Evolutionary conservation across 2,888 invertebrate genomes (phyloP).

Genomic region (Ophonus ardosiacus): DNA sequence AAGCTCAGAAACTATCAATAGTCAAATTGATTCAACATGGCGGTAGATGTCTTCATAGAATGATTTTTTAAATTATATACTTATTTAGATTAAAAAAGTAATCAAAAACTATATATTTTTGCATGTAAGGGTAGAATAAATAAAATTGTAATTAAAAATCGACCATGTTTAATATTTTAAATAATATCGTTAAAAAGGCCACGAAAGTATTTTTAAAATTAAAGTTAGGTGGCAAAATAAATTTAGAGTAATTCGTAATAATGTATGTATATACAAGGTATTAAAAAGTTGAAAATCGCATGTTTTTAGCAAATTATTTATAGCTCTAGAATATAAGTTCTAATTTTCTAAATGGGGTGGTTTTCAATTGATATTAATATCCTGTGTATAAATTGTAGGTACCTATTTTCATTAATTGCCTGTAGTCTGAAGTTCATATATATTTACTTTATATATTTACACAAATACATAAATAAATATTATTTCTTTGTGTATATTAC

Average conservation of each 20-base stretch:
- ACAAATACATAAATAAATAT: not conserved
- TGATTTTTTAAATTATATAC: not conserved
- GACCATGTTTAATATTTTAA: constrained; percentile 35
- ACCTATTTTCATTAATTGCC: constrained; percentile 32
- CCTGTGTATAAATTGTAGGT: constrained; percentile 42
- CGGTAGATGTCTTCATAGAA: not conserved
- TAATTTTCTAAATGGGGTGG: constrained; percentile 22
- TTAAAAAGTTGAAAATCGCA: constrained; percentile 48
- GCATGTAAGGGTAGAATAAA: constrained; percentile 16
- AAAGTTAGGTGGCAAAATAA: not conserved
- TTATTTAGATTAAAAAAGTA: not conserved
- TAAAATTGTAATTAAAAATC: constrained; percentile 20
- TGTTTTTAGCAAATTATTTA: constrained; percentile 10
- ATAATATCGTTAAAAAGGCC: not conserved
- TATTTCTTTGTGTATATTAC: constrained; percentile 11
- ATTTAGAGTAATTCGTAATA: constrained; percentile 9
- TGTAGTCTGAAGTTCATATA: constrained; percentile 11
- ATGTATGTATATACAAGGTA: constrained; percentile 48
- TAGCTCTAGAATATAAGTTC: constrained; percentile 2
- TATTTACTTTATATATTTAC: constrained; percentile 4
- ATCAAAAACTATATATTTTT: not conserved
- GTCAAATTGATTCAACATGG: not conserved
- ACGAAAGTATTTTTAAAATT: not conserved
- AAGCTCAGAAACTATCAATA: not conserved
- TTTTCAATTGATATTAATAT: constrained; percentile 47